Base-by-base conservation (phyloP, 2,888 invertebrate genomes). In the Drosophila kuntzei region DNA sequence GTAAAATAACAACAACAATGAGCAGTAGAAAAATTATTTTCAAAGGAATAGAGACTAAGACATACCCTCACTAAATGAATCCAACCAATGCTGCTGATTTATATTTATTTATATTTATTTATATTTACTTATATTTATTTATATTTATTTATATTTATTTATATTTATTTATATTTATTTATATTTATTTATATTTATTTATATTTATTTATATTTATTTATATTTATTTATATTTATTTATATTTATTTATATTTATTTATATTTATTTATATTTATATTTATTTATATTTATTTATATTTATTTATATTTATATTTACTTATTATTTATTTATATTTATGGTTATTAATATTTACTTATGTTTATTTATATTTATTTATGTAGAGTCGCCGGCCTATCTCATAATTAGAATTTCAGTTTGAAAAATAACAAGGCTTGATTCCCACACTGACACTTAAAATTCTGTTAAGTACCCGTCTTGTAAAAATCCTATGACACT, bases 61-160 rank as follows among this genome's bases (percentile, higher is more conserved):
- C 3, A 58, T 80, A 55, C 43, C 43, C 20, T 37, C 0, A 14
- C 36, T 36, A 14, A 36, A 16, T 14, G 1, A 36, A 36, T 36
- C 3, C 0, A n/a, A 9, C 8, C 8, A 16, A 16, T 14, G 14
- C 14, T 16, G 8, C 12, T 12, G n/a, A n/a, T 32, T 11, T 4
- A 36, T 7, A 14, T 14, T 7, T 7, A 2, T 1, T 14, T 2
- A 2, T 2, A 16, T 12, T n/a, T 47, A 32, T 18, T 29, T n/a
- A 25, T 6, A 9, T 8, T 22, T 14, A 22, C 0, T 16, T 37
- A n/a, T n/a, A n/a, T n/a, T n/a, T n/a, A n/a, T n/a, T n/a, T n/a
- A n/a, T n/a, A n/a, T n/a, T n/a, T n/a, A n/a, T n/a, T n/a, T n/a
- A n/a, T n/a, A n/a, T n/a, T n/a, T n/a, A n/a, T n/a, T 16, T 16